phyloP scores from a whole-genome alignment of 2,797 vertebrate genomes.

The Arvicola amphibius region DNA sequence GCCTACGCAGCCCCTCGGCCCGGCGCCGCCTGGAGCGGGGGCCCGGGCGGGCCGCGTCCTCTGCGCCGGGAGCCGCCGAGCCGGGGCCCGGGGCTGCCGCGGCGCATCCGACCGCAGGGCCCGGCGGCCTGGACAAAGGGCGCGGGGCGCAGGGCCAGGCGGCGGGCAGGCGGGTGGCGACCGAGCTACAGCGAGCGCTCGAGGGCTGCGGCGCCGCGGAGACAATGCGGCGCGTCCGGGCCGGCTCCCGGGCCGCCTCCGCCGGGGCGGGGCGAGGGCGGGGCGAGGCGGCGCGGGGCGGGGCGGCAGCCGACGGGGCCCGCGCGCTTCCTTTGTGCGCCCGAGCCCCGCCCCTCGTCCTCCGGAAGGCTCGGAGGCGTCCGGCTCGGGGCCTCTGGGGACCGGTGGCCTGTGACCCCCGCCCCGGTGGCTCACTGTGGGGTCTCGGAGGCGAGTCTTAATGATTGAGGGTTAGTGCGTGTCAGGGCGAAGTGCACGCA shows the following conservation, averaged over 20 bases:
- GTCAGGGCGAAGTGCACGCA: constrained; percentile 12
- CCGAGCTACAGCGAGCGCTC: constrained; percentile 62
- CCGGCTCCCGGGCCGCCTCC: constrained; percentile 70
- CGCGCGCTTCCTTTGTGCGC: constrained; percentile 77
- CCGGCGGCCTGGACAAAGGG: constrained; percentile 74
- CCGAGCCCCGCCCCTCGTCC: constrained; percentile 50
- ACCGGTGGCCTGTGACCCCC: not conserved
- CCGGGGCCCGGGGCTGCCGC: constrained; percentile 81
- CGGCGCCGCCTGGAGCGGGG: constrained; percentile 69
- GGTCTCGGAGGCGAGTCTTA: not conserved
- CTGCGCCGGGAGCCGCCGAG: constrained; percentile 81
- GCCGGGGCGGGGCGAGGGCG: constrained; percentile 61
- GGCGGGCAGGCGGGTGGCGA: constrained; percentile 65
- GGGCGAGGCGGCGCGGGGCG: constrained; percentile 33
- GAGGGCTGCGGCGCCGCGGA: constrained; percentile 75
- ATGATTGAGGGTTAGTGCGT: constrained; percentile 16
- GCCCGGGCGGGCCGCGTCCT: constrained; percentile 75
- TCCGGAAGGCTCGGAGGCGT: not conserved
- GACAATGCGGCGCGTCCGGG: constrained; percentile 73
- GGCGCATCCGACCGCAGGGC: constrained; percentile 78
- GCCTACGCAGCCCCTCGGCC: constrained; percentile 79
- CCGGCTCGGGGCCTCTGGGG: not conserved
- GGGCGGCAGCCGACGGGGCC: constrained; percentile 33
- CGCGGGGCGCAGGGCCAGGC: constrained; percentile 54
- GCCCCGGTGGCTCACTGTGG: not conserved